These are phyloP conservation scores for Hemicordylus capensis DNA, from an alignment of 2,113 vertebrate genomes.

Conservation along the genomic window DNA sequence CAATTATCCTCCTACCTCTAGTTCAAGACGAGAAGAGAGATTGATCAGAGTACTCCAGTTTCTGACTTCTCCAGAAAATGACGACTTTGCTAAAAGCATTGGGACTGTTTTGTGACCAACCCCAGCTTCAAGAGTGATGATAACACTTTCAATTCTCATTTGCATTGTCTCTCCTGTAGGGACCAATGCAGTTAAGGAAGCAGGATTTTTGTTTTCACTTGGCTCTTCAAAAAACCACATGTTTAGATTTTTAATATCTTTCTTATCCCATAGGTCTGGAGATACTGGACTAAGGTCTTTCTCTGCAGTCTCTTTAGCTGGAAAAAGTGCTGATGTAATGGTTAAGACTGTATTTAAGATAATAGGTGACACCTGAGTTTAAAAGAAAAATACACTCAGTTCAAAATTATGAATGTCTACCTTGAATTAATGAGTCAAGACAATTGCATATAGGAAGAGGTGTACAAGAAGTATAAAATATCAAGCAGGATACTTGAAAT, in stretches of 20 bases:
- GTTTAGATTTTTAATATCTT: constrained; percentile 86
- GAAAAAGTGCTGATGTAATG: constrained; percentile 90
- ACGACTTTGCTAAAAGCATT: constrained; percentile 96
- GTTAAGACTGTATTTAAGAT: constrained; percentile 98
- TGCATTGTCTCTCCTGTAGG: constrained; percentile 86
- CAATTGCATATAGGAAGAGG: too few relatives aligned
- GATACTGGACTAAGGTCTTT: constrained; percentile 80
- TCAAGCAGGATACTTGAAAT: neutral
- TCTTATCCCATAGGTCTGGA: constrained; percentile 87
- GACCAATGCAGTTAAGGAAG: constrained; percentile 75
- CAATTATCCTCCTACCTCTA: constrained; percentile 82
- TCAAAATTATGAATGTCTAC: neutral
- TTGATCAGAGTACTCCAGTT: constrained; percentile 95
- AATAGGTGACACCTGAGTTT: constrained; percentile 91
- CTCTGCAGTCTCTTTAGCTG: constrained; percentile 80
- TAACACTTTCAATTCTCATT: constrained; percentile 86
- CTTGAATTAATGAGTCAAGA: neutral
- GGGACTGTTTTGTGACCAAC: constrained; percentile 94
- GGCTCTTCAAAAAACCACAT: constrained; percentile 96
- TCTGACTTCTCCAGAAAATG: constrained; percentile 87
- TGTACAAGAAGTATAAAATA: neutral
- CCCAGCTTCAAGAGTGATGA: constrained; percentile 94
- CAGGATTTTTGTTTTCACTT: constrained; percentile 69
- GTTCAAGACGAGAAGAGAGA: constrained; percentile 83
- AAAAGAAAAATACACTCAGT: neutral